Evolutionary conservation across 2,113 vertebrate species (phyloP), one percentile per base, ranked within the genome.

Genomic region (Eleginops maclovinus): DNA sequence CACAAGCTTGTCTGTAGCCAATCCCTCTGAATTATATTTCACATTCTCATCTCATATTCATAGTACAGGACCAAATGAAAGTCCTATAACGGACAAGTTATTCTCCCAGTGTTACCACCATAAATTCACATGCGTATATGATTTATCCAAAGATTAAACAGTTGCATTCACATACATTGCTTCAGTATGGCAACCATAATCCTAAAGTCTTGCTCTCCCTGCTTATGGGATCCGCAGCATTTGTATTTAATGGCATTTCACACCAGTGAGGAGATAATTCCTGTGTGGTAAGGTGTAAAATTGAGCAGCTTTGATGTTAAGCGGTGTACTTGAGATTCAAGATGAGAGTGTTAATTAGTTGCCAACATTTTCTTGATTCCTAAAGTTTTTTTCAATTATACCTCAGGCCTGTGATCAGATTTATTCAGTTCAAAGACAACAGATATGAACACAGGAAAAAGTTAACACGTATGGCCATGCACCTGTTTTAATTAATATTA

Each of bases 291-390:
- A 88, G 77, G 91, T 91, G 90, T 89, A 87, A 92, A 91, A 83
- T 79, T 68, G 26, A 84, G 73, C 81, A 70, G 75, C 85, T 92
- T 89, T 88, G 80, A 91, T 87, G 72, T 90, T 89, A 82, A 87
- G 54, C 28, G 36, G 21, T 82, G 84, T 85, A 83, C 87, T 89
- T 85, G 82, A 84, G 83, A 85, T 77, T 87, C 51, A 79, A 85
- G 77, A 88, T 84, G 74, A 88, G 50, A 47, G 66, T 85, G 79
- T 86, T 92, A 93, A 91, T 93, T 84, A 89, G 76, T 79, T 87
- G 80, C 88, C 77, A 85, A 74, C 73, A 81, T 88, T 41, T 82
- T 81, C 82, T 80, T 75, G 55, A 50, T 80, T 64, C 16, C 61
- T 46, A 15, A 41, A 64, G 53, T 41, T 82, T 77, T 63, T 72